Evolutionary conservation across 2,888 invertebrate species (phyloP), one percentile per base, ranked within the genome.

Genomic region (Epinotia ramella): DNA sequence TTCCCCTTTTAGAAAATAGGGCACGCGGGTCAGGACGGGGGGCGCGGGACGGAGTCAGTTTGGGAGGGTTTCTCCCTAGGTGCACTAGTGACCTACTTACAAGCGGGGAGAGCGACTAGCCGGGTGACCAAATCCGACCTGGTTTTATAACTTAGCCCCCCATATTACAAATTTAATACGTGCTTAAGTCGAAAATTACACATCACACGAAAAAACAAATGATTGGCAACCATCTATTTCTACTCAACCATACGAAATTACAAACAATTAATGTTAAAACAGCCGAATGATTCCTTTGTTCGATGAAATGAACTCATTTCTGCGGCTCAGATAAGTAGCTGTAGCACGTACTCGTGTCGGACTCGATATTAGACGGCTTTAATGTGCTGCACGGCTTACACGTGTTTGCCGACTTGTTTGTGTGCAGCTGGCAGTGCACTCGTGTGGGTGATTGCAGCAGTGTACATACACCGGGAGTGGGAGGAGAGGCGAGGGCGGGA

Each of bases 81-180:
- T 93, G 93, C 93, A 93, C 90, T 88, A 90, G 84, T 94, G 92
- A 93, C 93, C 93, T 84, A 93, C 81, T 91, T 93, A 85, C 83
- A 33, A 53, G n/a, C 33, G 6, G 53, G 18, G 49, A 66, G n/a
- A 24, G 33, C 66, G 79, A 84, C 82, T 85, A 84, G 83, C 83
- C 80, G 65, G 76, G 71, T 72, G 71, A 76, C 76, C 71, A 72
- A 71, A 62, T 71, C 53, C 28, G 53, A 65, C 53, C 13, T 20
- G 44, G 20, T n/a, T 72, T 76, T 57, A 57, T 62, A 18, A 40
- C 5, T 13, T 13, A 59, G 9, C 3, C 18, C 16, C 60, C 49
- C 12, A 57, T 56, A 44, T 53, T 59, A 18, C 7, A 28, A 16
- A 62, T n/a, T n/a, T n/a, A n/a, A n/a, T 33, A 28, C 62, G 6